Conservation (phyloP, 1,140 invertebrate genomes). For the Ridgeia piscesae region DNA sequence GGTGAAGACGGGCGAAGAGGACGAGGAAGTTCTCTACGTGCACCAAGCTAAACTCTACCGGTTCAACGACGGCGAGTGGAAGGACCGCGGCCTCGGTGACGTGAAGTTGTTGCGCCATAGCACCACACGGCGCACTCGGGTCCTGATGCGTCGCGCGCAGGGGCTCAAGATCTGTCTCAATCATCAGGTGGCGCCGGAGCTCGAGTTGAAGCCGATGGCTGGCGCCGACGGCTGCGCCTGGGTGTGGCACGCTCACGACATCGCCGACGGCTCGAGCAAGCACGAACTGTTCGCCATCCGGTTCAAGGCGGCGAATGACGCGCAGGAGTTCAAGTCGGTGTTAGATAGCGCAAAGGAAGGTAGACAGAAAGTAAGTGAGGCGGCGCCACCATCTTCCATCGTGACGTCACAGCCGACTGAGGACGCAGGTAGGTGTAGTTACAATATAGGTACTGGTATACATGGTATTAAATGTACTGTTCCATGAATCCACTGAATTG, state of each 20-base stretch:
- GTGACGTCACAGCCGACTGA: neutral
- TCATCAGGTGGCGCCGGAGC: conserved; percentile 48
- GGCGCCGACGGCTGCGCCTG: conserved; percentile 74
- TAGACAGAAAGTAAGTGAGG: neutral
- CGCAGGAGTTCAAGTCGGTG: conserved; percentile 71
- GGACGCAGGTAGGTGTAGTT: neutral
- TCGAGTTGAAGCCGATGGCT: conserved; percentile 48
- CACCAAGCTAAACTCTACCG: conserved; percentile 53
- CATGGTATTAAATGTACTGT: no score
- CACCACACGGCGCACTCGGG: conserved; percentile 41
- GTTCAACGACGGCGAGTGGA: conserved; percentile 54
- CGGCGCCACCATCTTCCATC: neutral
- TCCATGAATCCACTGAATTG: no score
- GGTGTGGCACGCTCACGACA: conserved; percentile 81
- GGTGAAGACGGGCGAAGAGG: conserved; percentile 80
- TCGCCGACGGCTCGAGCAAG: conserved; percentile 75
- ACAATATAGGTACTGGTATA: neutral
- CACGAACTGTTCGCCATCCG: conserved; percentile 76
- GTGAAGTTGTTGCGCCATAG: conserved; percentile 61
- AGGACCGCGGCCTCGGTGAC: conserved; percentile 54
- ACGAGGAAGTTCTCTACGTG: conserved; percentile 68
- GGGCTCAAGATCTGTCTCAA: conserved; percentile 57
- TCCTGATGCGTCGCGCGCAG: conserved; percentile 53
- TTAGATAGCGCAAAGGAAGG: conserved; percentile 60
- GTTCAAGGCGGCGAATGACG: conserved; percentile 79